phyloP scores from a whole-genome alignment of 2,113 vertebrate genomes.

The Nyctereutes procyonoides region DNA sequence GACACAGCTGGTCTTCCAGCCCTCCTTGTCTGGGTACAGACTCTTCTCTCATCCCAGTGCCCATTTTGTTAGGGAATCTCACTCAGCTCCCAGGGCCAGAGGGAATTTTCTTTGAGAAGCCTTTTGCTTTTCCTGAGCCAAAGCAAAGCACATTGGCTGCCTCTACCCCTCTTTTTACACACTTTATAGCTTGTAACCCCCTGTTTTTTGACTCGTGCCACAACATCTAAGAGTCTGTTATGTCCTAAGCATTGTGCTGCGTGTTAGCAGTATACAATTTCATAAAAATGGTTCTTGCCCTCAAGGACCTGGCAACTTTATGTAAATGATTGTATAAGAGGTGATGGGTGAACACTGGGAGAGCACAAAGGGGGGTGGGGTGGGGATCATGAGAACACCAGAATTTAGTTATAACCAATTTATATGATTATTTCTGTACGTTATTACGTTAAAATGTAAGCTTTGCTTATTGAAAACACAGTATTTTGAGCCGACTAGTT shows the following conservation, averaged over 20 bases:
- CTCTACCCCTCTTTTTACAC: background rate
- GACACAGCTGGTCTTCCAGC: background rate
- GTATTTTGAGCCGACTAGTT: slow-evolving; percentile 13
- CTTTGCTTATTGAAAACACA: slow-evolving; percentile 24
- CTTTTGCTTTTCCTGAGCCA: background rate
- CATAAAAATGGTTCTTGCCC: background rate
- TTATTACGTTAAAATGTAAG: background rate
- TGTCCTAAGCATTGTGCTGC: background rate
- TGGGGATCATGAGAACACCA: background rate
- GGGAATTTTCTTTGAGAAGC: background rate
- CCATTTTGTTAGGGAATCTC: background rate
- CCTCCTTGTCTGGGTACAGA: background rate
- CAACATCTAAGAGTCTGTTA: background rate
- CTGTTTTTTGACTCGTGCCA: background rate
- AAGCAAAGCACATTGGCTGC: background rate
- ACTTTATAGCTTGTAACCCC: background rate
- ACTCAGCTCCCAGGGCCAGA: background rate
- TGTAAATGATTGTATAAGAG: background rate
- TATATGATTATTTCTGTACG: slow-evolving; percentile 32
- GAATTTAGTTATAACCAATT: background rate
- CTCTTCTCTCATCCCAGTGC: background rate
- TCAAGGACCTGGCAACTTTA: background rate
- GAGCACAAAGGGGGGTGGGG: background rate
- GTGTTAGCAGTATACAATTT: background rate
- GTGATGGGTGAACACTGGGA: background rate